phyloP scores from a whole-genome alignment of 2,888 invertebrate genomes.

The Melolontha melolontha region DNA sequence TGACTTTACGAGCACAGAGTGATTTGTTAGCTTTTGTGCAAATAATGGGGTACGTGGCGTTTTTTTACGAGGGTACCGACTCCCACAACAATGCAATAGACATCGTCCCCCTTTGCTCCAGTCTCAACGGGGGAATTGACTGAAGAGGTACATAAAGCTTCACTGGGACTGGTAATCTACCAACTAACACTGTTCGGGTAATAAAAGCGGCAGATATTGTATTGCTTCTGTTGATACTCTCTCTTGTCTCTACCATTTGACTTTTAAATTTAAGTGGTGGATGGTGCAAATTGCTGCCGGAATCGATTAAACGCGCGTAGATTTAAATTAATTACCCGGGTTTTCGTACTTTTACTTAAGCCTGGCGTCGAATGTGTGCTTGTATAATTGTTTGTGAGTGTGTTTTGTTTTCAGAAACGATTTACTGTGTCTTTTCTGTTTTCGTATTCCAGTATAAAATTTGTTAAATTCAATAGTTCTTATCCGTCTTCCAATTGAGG shows the following conservation, averaged over 20 bases:
- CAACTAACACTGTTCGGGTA: constrained; percentile 7
- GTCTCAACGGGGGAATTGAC: constrained; percentile 9
- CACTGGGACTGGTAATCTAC: constrained; percentile 4
- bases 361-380: too few species aligned
- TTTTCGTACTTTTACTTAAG: not conserved
- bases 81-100: constrained; percentile 10
- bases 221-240: constrained; percentile 1
- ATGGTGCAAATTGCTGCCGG: constrained; percentile 23
- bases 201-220: constrained; percentile 7
- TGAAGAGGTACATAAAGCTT: constrained; percentile 21
- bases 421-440: too few species aligned
- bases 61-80: constrained; percentile 7
- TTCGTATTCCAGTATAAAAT: too few species aligned
- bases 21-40: constrained; percentile 38
- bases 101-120: not conserved
- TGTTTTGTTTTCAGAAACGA: too few species aligned
- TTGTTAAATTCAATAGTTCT: too few species aligned
- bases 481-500: too few species aligned
- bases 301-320: constrained; percentile 2
- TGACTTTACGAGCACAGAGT: constrained; percentile 41
- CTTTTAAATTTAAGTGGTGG: constrained; percentile 24
- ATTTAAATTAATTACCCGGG: constrained; percentile 8
- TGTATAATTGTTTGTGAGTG: too few species aligned
- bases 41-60: constrained; percentile 24
- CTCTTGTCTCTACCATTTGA: constrained; percentile 20